Evolutionary conservation across 2,888 invertebrate genomes (phyloP).

Genomic region (Anticlea derivata): DNA sequence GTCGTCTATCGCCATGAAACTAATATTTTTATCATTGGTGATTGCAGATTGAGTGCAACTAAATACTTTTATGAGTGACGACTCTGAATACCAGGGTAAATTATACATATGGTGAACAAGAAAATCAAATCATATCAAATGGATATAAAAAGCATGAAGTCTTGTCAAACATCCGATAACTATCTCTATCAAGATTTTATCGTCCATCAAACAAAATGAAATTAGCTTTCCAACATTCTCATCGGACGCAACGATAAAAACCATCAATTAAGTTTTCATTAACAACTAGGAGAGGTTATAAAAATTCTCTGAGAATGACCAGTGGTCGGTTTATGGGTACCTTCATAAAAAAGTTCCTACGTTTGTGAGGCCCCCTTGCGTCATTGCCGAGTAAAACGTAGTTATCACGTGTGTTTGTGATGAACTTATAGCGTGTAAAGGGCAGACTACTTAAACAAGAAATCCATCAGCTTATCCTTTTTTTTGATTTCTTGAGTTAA

Average conservation of each 20-base stretch:
- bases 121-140: not conserved
- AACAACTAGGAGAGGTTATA: slow-evolving; percentile 43
- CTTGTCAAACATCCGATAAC: slow-evolving; percentile 2
- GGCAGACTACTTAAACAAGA: not conserved
- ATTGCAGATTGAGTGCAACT: too few relatives aligned
- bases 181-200: slow-evolving; percentile 20
- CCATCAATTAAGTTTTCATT: slow-evolving; percentile 34
- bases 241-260: slow-evolving; percentile 14
- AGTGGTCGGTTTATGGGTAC: slow-evolving; percentile 57
- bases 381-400: slow-evolving; percentile 67
- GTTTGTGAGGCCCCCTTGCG: slow-evolving; percentile 70
- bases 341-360: slow-evolving; percentile 53
- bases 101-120: not conserved
- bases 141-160: not conserved
- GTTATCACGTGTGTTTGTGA: slow-evolving; percentile 44
- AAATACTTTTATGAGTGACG: too few relatives aligned
- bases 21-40: too few relatives aligned
- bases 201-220: slow-evolving; percentile 27
- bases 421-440: slow-evolving; percentile 45
- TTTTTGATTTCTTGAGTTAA: too few relatives aligned
- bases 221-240: slow-evolving; percentile 34
- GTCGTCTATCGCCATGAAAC: too few relatives aligned
- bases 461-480: too few relatives aligned
- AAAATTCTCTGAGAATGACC: slow-evolving; percentile 50
- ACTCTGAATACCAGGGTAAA: too few relatives aligned